Percentiles rank a stretch among this genome's conserved stretches.
Evolutionary conservation across 2,113 vertebrate genomes (phyloP).

Genomic region (Echinops telfairi): DNA sequence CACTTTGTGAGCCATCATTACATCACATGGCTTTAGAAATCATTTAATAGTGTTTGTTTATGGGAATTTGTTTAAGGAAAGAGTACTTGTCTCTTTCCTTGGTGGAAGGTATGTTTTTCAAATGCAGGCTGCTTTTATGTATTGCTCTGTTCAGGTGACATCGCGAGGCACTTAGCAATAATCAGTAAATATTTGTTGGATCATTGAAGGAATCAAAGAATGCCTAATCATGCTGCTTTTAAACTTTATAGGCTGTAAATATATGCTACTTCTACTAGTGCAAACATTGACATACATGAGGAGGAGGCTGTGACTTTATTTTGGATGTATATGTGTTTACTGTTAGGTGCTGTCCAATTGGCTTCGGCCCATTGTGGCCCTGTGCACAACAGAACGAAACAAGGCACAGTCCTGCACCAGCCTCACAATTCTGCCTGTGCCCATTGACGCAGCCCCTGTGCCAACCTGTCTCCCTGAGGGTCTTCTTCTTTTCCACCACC

Average conservation of each 20-base stretch:
- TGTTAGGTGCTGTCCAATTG: too few species aligned
- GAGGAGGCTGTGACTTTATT: conserved; percentile 21
- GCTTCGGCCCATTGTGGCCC: too few species aligned
- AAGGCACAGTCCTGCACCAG: too few species aligned
- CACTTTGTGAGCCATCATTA: not conserved
- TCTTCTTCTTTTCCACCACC: too few species aligned
- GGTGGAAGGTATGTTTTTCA: conserved; percentile 19
- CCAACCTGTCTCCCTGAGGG: too few species aligned
- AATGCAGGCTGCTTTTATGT: not conserved
- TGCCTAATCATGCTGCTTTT: not conserved
- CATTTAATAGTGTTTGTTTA: not conserved
- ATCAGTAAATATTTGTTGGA: not conserved
- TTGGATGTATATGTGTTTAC: not conserved
- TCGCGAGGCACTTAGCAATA: not conserved
- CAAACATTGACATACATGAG: not conserved
- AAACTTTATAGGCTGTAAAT: not conserved
- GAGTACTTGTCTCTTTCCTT: not conserved
- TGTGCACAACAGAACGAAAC: too few species aligned
- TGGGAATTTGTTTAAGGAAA: not conserved
- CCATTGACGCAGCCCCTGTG: too few species aligned
- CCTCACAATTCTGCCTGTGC: too few species aligned
- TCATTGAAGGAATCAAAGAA: not conserved
- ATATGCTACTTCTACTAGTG: not conserved
- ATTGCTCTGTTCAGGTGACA: not conserved
- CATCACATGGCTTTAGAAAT: not conserved